Base-by-base conservation (phyloP, 2,113 vertebrate species). In the Tautogolabrus adspersus region DNA sequence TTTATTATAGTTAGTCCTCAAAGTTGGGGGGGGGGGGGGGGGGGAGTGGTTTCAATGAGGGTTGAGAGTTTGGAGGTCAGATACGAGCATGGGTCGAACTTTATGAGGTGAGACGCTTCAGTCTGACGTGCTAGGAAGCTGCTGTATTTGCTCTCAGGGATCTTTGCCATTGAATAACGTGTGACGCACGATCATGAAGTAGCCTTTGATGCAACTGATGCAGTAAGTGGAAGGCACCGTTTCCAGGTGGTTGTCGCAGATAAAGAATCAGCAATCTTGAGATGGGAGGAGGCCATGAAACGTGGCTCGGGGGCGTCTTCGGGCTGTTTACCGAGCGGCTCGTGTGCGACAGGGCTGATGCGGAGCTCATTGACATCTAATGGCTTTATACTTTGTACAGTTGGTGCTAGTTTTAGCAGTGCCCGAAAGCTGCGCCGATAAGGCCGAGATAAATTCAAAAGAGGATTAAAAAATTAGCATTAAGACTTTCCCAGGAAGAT, bases 231-330 rank as follows among this genome's bases (percentile, higher is more conserved):
- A 72, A 70, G 62, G 44, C 30, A 47, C 22, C 8, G 62, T 62
- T 71, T 34, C 80, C 84, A 87, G 81, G 79, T 87, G 80, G 52
- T 69, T 65, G 63, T 76, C 51, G 58, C 54, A 74, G 86, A 87
- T 89, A 76, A 88, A 69, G 72, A 76, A 82, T 89, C 72, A 78
- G 77, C 59, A 60, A 66, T 87, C 66, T 82, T 10, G 56, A 83
- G 40, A 75, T 68, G 66, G 70, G 22, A 84, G 12, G 63, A 71
- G 52, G 42, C 56, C 49, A 65, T 79, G 67, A 84, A 82, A 82
- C 82, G 75, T 55, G 52, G 26, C 78, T 46, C 0, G 51, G 69
- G 66, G 81, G 65, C 11, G 66, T 9, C 42, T 69, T 83, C 3
- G 6, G 1, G 23, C 55, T 87, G 72, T 83, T 82, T 74, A 78